Conservation (phyloP, 2,797 vertebrate genomes). For the Helostoma temminkii region DNA sequence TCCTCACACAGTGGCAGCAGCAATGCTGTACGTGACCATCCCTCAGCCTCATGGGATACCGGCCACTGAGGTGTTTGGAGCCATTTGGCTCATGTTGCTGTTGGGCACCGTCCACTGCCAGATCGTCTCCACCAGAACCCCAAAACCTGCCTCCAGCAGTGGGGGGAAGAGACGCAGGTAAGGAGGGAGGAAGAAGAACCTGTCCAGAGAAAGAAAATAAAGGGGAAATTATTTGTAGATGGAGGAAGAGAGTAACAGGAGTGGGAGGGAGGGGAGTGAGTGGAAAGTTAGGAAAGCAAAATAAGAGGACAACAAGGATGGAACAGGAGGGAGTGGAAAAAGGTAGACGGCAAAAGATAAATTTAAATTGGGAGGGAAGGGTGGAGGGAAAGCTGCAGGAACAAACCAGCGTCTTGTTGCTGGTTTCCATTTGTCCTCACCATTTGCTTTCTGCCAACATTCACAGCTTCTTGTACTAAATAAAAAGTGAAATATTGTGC, state of each 20-base stretch:
- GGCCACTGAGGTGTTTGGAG: constrained; percentile 94
- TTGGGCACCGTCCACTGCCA: constrained; percentile 98
- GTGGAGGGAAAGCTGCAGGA: too few species aligned
- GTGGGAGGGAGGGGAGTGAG: too few species aligned
- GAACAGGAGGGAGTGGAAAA: too few species aligned
- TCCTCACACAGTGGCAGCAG: constrained; percentile 88
- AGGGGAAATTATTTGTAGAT: neutral
- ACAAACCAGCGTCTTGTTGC: too few species aligned
- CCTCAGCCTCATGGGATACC: constrained; percentile 91
- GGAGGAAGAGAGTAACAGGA: too few species aligned
- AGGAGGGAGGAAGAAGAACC: neutral
- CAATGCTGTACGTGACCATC: constrained; percentile 88
- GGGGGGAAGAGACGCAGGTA: constrained; percentile 96
- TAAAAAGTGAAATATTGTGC: constrained; percentile 6
- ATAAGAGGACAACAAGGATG: too few species aligned
- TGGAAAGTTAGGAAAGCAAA: too few species aligned
- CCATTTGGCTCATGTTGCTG: constrained; percentile 96
- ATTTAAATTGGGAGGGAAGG: too few species aligned
- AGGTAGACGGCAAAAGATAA: too few species aligned
- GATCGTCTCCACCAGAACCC: constrained; percentile 98
- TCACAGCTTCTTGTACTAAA: constrained; percentile 27
- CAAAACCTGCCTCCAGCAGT: constrained; percentile 88
- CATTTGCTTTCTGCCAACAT: constrained; percentile 15
- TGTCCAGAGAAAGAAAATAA: neutral
- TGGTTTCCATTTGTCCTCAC: too few species aligned